phyloP scores from a whole-genome alignment of 37 sponge, comb jelly and placozoan species.

The Haliclona indistincta region DNA sequence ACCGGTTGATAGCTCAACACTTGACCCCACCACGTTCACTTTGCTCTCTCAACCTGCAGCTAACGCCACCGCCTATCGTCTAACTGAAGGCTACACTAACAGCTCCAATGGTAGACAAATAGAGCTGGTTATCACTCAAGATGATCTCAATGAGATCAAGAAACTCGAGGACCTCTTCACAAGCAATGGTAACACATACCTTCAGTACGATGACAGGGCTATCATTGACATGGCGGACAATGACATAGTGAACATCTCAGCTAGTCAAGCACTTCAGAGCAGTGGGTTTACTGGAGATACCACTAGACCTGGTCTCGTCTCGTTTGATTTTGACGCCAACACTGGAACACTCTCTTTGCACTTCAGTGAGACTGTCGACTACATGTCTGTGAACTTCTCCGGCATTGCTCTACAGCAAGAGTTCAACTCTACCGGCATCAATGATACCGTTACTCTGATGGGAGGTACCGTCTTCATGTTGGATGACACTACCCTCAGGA shows the following conservation, averaged over 20 bases:
- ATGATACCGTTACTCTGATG: conserved; percentile 38
- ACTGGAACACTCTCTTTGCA: conserved; percentile 59
- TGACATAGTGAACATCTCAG: conserved; percentile 14
- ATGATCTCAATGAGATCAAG: conserved; percentile 86
- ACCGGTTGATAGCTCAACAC: conserved; percentile 65
- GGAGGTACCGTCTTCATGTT: conserved; percentile 44
- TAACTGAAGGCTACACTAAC: conserved; percentile 64
- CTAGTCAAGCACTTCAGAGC: conserved; percentile 31
- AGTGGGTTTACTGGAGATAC: conserved; percentile 55
- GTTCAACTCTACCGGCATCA: conserved; percentile 19
- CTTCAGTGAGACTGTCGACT: conserved; percentile 87
- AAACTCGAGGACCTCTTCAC: conserved; percentile 60
- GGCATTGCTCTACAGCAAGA: conserved; percentile 57
- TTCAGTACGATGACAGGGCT: conserved; percentile 48
- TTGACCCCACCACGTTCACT: conserved; percentile 43
- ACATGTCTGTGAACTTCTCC: conserved; percentile 51
- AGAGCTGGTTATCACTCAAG: conserved; percentile 32
- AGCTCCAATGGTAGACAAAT: conserved; percentile 66
- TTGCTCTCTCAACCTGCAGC: conserved; percentile 30
- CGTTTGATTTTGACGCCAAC: conserved; percentile 84
- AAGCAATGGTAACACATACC: conserved; percentile 36
- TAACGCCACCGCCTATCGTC: conserved; percentile 16
- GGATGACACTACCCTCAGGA: conserved; percentile 48
- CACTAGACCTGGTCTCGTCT: conserved; percentile 53
- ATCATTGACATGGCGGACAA: conserved; percentile 79